Percentiles rank a stretch among this genome's conserved stretches.
Evolutionary conservation across 2,797 vertebrate genomes (phyloP).

Genomic region (Crax fasciolata): DNA sequence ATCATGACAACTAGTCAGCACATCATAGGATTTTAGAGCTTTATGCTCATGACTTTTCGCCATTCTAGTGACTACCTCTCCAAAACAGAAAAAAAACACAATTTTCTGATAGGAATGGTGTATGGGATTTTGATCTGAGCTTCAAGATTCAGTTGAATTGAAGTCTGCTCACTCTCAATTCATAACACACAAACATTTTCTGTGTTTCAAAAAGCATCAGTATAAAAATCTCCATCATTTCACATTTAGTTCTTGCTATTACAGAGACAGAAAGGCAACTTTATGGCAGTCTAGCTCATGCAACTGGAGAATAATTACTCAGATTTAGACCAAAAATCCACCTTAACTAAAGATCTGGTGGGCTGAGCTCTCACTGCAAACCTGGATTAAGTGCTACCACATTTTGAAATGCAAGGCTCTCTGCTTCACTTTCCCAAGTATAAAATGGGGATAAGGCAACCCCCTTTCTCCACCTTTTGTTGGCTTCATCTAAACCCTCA

Average conservation of each 20-base stretch:
- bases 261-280: background rate
- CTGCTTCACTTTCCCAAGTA: background rate
- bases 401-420: background rate
- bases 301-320: background rate
- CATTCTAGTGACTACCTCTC: background rate
- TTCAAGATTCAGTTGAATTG: background rate
- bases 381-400: background rate
- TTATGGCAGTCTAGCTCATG: background rate
- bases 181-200: background rate
- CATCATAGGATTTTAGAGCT: background rate
- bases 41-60: background rate
- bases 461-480: background rate
- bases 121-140: background rate
- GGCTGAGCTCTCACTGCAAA: background rate
- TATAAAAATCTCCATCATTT: background rate
- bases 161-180: background rate
- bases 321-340: background rate
- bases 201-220: background rate
- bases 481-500: background rate
- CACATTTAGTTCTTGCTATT: background rate
- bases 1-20: background rate
- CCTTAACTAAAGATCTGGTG: background rate
- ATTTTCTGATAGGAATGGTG: background rate
- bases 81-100: background rate
- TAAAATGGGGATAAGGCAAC: background rate